Base-by-base conservation (phyloP, 2,113 vertebrate genomes). In the Larimichthys polyactis region DNA sequence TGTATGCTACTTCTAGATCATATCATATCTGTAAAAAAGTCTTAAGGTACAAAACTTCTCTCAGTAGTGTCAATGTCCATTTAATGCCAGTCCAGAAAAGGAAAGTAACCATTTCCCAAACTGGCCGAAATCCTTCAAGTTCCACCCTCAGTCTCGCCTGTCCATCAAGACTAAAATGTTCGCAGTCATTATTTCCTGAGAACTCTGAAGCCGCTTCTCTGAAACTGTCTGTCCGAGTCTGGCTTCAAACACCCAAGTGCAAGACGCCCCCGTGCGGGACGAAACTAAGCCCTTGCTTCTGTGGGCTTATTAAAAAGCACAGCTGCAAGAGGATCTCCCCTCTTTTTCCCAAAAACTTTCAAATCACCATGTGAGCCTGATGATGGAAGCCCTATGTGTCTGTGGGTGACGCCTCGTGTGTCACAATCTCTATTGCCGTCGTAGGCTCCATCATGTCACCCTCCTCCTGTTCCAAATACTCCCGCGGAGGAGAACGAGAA, bases 171-270 rank as follows among this genome's bases (percentile, higher is more conserved):
- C 86, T 92, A 94, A 94, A 95, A 95, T 94, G 92, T 95, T 95
- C 89, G 90, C 91, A 93, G 93, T 93, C 87, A 94, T 94, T 96
- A 96, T 95, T 97, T 97, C 97, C 97, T 96, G 97, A 97, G 96
- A 97, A 94, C 96, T 96, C 94, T 48, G 92, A 95, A 93, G 93
- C 89, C 90, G 70, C 79, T 74, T 90, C 88, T 49, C 91, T 78
- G 64, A 93, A 91, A 91, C 93, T 83, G 48, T 95, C 84, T 74
- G 49, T 89, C 90, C 71, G 11, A 79, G 81, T 94, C 96, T 93
- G 96, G 95, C 97, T 97, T 97, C 96, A 94, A 95, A 95, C 96
- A 93, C 96, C 92, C 91, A 94, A 96, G 97, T 94, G 96, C 94
- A 96, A 96, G 95, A 94, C 92, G 89, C 96, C 94, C 94, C 85